These are phyloP conservation scores for Ceratosolen solmsi DNA, from an alignment of 1,140 invertebrate genomes.

Conservation along the genomic window DNA sequence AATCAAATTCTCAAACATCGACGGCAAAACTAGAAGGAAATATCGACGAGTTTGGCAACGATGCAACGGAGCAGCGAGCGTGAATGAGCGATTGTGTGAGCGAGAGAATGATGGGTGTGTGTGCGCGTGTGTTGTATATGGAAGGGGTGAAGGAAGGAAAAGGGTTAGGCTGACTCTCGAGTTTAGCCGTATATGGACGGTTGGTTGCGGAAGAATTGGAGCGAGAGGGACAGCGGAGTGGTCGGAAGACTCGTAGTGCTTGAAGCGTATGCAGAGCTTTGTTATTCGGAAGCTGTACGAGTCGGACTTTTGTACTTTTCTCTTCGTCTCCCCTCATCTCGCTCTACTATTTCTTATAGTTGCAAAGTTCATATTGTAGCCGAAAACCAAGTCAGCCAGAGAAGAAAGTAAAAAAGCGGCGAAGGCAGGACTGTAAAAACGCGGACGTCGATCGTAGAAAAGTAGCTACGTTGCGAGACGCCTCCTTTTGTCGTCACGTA, in stretches of 20 bases:
- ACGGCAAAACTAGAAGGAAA: not conserved
- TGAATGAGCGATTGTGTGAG: not conserved
- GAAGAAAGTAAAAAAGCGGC: not conserved
- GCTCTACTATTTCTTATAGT: not conserved
- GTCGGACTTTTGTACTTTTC: constrained; percentile 32
- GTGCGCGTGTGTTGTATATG: too few species aligned
- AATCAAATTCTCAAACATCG: constrained; percentile 21
- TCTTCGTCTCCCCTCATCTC: not conserved
- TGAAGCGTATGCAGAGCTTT: constrained; percentile 37
- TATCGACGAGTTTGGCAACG: constrained; percentile 21
- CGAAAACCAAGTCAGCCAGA: not conserved
- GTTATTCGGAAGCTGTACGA: constrained; percentile 35
- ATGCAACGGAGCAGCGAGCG: constrained; percentile 14
- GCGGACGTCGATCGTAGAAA: constrained; percentile 7
- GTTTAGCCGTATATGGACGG: not conserved
- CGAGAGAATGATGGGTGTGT: not conserved
- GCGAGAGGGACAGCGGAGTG: not conserved
- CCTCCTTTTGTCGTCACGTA: constrained; percentile 25
- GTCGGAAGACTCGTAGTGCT: not conserved
- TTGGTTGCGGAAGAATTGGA: constrained; percentile 29
- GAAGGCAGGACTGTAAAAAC: not conserved
- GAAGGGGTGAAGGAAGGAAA: not conserved
- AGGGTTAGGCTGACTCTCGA: constrained; percentile 26
- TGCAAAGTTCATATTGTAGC: constrained; percentile 15
- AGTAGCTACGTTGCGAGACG: not conserved